Evolutionary conservation across 1,140 invertebrate species (phyloP), one percentile per base, ranked within the genome.

Genomic region (Probaryconus sp.): DNA sequence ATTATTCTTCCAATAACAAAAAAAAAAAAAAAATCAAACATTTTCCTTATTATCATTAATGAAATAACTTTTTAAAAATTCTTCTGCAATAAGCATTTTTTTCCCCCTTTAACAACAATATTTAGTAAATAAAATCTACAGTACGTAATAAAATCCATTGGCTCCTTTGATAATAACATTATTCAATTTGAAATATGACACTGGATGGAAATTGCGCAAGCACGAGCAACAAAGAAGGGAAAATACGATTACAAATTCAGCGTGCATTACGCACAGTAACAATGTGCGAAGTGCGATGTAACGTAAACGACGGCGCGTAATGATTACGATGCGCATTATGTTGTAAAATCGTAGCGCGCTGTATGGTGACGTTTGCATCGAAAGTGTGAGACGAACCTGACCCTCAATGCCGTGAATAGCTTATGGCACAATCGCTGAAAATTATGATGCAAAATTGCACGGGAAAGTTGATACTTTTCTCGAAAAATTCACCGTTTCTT

Each of bases 361-460:
- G 30, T 37, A 37, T 69, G n/a, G n/a, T n/a, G 64, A 51, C 35
- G 64, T 65, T 51, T 64, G 64, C 50, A 65, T 75, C 64, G 53
- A 68, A 75, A 69, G 64, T 75, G 72, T 75, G 72, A 65, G 72
- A 75, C 64, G 58, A 58, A 55, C 33, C 64, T 75, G 72, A 75
- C 72, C 72, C 72, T 75, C 45, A 48, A 43, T 33, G 56, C 28
- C 42, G 55, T 38, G 56, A 61, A 70, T 50, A 14, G 42, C 18
- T 14, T 51, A 24, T 30, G 53, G n/a, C n/a, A 70, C 55, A 70
- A 61, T 55, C 37, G 16, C 35, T 51, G 33, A 35, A 20, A 35
- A 53, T 69, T 58, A 58, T 14, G 51, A 42, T 13, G 28, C 43
- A 56, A 56, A 42, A 58, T 24, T 24, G 21, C 3, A 7, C 21